phyloP scores from a whole-genome alignment of 2,888 invertebrate genomes.

The Nudaria mundana region DNA sequence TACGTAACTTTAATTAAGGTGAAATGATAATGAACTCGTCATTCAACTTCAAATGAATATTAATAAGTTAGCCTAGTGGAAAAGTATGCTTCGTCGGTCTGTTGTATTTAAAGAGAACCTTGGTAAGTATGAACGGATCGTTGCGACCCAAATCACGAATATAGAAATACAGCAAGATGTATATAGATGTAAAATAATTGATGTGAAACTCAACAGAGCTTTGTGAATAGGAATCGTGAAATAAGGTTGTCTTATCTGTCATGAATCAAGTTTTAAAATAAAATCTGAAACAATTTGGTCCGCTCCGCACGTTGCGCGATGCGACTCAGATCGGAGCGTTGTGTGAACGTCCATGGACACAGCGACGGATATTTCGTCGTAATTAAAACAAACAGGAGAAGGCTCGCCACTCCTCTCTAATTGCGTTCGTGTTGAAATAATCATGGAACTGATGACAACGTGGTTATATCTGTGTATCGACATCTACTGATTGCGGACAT shows the following conservation, averaged over 20 bases:
- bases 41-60: too few species aligned
- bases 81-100: too few species aligned
- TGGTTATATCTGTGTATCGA: constrained; percentile 32
- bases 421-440: constrained; percentile 77
- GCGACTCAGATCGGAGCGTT: constrained; percentile 18
- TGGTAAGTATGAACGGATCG: too few species aligned
- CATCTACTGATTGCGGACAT: constrained; percentile 30
- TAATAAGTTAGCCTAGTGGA: too few species aligned
- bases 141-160: too few species aligned
- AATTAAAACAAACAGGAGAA: constrained; percentile 79
- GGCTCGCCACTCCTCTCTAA: constrained; percentile 75
- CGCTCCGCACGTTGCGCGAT: too few species aligned
- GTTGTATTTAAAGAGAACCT: too few species aligned
- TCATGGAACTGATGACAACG: constrained; percentile 63
- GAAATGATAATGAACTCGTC: too few species aligned
- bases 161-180: too few species aligned
- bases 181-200: constrained; percentile 34
- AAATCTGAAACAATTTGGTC: constrained; percentile 60
- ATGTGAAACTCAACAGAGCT: constrained; percentile 31
- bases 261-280: constrained; percentile 67
- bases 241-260: constrained; percentile 59
- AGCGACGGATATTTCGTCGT: constrained; percentile 68
- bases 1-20: constrained; percentile 4
- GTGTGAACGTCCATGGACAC: constrained; percentile 40
- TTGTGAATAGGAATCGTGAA: constrained; percentile 40